phyloP scores from a whole-genome alignment of 2,113 vertebrate genomes.

The Erpornis zantholeuca region DNA sequence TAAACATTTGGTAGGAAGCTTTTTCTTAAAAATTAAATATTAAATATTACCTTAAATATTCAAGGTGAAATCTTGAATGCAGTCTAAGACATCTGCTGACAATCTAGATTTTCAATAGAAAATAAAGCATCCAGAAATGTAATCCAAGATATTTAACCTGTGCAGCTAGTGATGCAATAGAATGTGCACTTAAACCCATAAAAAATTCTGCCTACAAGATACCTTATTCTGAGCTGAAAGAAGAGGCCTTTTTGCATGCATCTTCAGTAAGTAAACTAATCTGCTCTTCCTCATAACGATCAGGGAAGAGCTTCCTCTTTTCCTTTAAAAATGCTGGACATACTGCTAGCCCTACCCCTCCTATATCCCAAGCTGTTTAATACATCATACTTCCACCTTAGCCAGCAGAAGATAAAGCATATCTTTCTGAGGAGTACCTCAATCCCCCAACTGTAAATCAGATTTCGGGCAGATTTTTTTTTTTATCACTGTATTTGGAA shows the following conservation, averaged over 20 bases:
- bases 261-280: background rate
- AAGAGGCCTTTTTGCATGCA: background rate
- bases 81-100: background rate
- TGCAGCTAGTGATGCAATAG: background rate
- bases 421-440: background rate
- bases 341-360: background rate
- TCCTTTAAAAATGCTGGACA: background rate
- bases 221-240: background rate
- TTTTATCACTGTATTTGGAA: background rate
- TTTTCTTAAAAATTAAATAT: background rate
- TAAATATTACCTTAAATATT: background rate
- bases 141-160: background rate
- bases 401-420: background rate
- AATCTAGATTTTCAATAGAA: background rate
- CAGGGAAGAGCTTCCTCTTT: background rate
- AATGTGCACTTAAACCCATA: background rate
- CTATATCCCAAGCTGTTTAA: background rate
- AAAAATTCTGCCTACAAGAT: background rate
- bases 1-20: background rate
- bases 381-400: background rate
- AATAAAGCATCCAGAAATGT: background rate
- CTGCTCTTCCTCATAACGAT: background rate
- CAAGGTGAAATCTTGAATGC: background rate
- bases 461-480: background rate
- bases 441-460: background rate